phyloP scores from a whole-genome alignment of 53 echinoderm and acorn worm species.

The Zoroaster sp. region DNA sequence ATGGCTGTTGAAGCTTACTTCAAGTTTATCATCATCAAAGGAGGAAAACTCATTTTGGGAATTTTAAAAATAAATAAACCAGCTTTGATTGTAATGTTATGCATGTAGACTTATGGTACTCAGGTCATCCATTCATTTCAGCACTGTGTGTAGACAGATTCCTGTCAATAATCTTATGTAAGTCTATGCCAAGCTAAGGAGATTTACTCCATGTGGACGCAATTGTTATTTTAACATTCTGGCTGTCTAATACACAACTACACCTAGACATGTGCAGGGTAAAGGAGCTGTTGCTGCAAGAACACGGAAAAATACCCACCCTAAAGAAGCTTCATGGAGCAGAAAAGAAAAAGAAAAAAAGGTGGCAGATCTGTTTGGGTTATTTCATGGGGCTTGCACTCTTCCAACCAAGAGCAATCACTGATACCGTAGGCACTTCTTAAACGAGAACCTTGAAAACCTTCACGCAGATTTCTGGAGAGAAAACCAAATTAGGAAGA shows the following conservation, averaged over 20 bases:
- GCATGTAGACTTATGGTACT: neutral
- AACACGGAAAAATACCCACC: neutral
- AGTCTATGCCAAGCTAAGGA: neutral
- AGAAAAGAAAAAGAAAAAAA: neutral
- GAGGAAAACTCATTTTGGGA: neutral
- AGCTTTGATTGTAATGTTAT: neutral
- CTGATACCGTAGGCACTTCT: neutral
- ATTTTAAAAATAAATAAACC: neutral
- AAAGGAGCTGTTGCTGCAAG: neutral
- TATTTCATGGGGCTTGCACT: neutral
- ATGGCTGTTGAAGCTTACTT: too few species aligned
- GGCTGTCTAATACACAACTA: neutral
- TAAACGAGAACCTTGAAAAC: constrained; percentile 47
- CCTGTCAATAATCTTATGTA: too few species aligned
- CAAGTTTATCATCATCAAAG: too few species aligned
- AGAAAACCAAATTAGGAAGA: constrained; percentile 36
- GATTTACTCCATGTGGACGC: neutral
- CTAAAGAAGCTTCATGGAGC: neutral
- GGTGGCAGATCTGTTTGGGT: neutral
- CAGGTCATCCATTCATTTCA: neutral
- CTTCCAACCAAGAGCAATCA: constrained; percentile 2
- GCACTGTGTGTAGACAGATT: neutral
- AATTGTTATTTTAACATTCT: neutral
- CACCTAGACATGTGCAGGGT: neutral
- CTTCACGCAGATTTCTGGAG: constrained; percentile 57